Conservation (phyloP, 1,140 invertebrate species). For the Apocrypta bakeri region DNA sequence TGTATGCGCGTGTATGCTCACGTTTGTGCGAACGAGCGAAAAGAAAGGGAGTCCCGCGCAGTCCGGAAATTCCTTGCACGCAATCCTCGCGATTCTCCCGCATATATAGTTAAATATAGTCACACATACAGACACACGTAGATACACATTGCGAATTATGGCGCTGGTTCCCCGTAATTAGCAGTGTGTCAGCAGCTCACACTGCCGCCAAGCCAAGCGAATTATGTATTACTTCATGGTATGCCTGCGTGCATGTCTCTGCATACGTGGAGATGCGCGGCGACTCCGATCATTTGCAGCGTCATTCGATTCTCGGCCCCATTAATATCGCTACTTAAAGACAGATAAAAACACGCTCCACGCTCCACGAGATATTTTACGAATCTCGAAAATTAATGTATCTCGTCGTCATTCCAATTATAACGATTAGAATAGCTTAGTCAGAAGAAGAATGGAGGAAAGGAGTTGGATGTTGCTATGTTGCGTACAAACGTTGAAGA, state of each 20-base stretch:
- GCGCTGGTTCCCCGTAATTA: not conserved
- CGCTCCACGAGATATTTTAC: too few relatives aligned
- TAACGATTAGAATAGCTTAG: too few relatives aligned
- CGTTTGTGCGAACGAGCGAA: not conserved
- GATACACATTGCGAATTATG: not conserved
- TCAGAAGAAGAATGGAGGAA: not conserved
- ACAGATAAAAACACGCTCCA: too few relatives aligned
- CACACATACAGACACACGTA: too few relatives aligned
- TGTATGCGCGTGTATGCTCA: too few relatives aligned
- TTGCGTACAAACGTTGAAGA: not conserved
- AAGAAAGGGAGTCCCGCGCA: not conserved
- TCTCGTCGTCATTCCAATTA: too few relatives aligned
- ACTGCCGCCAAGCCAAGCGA: not conserved
- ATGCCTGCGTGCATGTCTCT: not conserved
- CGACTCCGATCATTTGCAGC: too few relatives aligned
- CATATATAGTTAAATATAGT: too few relatives aligned
- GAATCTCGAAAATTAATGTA: too few relatives aligned
- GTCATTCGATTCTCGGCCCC: too few relatives aligned
- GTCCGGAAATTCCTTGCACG: not conserved
- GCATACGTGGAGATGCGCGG: too few relatives aligned
- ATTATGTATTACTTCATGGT: not conserved
- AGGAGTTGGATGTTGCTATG: not conserved
- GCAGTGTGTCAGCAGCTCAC: not conserved
- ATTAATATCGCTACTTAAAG: too few relatives aligned
- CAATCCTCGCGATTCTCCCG: not conserved